Evolutionary conservation across 23 tunicate species (phyloP), one percentile per base, ranked within the genome.

Genomic region (Halocynthia aurantium): DNA sequence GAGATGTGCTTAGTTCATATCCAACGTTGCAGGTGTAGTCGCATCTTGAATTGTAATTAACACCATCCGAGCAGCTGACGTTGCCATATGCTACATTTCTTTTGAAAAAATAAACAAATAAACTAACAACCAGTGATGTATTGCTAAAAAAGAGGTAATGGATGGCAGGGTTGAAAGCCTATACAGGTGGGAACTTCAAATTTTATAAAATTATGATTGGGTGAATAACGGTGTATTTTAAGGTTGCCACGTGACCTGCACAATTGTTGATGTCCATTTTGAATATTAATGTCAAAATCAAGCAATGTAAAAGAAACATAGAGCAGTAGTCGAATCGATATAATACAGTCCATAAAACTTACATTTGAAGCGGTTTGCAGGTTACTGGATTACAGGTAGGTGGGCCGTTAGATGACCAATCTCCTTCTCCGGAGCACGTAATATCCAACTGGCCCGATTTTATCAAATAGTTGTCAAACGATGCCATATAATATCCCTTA

Each of bases 21-120:
- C 70, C 70, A 20, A 20, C 70, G 19, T 65, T 15, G 19, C 70
- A 65, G 0, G 70, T 65, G 6, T 65, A 65, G 10, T 11, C 31
- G 70, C 70, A 65, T 65, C 19, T 65, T 10, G 70, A 65, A 9
- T 65, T 65, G 70, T 65, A 65, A 11, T 10, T 65, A 15, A 20
- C 31, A 9, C 19, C 70, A 65, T 65, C 31, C 22, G 70, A 65
- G 19, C 70, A 65, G 9, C 49, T 65, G 10, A 65, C 15, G 31
- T 65, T 65, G 9, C 70, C 70, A 9, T 65, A 20, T 15, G 31
- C 22, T 11, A 65, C 70, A 20, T 20, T 31, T 31, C 44, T 31
- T 31, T 31, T 31, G 44, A 31, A 31, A 31, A 31, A 31, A 31
- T 31, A 31, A 31, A 4, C 44, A 31, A 31, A 31, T 31, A 0